Evolutionary conservation across 2,113 vertebrate species (phyloP).

Genomic region (Arothron firmamentum): DNA sequence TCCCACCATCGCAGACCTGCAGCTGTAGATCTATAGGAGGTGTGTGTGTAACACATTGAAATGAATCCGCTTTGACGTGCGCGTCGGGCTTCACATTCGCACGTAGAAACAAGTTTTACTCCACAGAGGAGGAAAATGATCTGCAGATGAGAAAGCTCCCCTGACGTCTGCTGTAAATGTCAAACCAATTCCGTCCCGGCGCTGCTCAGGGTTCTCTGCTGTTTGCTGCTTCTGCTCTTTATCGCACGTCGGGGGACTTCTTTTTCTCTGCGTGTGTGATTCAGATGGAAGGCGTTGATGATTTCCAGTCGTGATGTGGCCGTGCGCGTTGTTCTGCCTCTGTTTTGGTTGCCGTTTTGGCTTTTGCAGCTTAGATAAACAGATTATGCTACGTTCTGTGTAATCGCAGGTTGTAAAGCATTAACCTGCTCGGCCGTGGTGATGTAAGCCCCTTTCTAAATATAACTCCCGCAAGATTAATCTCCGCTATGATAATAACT

Average conservation of each 20-base stretch:
- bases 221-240: too few relatives aligned
- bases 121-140: neutral
- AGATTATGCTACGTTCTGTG: conserved; percentile 2
- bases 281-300: neutral
- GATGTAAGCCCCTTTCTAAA: conserved; percentile 62
- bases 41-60: neutral
- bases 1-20: too few relatives aligned
- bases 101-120: conserved; percentile 7
- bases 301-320: conserved; percentile 4
- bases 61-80: too few relatives aligned
- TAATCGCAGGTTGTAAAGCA: conserved; percentile 13
- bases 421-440: conserved; percentile 42
- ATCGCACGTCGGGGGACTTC: neutral
- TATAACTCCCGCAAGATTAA: conserved; percentile 59
- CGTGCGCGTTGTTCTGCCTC: conserved; percentile 30
- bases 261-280: neutral
- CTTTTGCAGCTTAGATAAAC: conserved; percentile 33
- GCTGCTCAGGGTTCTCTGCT: too few relatives aligned
- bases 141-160: neutral
- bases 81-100: too few relatives aligned
- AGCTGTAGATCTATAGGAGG: conserved; percentile 16
- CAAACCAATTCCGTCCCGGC: too few relatives aligned
- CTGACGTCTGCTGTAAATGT: neutral
- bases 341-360: conserved; percentile 9
- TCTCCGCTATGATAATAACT: conserved; percentile 45